Base-by-base conservation (phyloP, 1,140 invertebrate genomes). In the Wasmannia auropunctata region DNA sequence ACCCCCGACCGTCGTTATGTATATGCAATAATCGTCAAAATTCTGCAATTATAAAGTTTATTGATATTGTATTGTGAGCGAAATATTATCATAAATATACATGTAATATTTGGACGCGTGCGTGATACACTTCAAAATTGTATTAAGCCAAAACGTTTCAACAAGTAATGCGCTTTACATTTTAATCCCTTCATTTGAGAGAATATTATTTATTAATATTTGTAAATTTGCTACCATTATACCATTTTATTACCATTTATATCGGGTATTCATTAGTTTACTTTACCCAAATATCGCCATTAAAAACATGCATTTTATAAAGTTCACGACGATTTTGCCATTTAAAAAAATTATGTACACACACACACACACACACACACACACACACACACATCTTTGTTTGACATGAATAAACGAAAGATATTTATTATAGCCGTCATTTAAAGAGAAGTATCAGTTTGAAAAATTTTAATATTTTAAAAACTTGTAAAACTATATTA, bases 31-130 rank as follows among this genome's bases (percentile, higher is more conserved):
- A 81, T 72, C 77, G 19, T 56, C 11, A 34, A 70, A 81, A 72
- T 72, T 11, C 25, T 69, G 63, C 25, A 72, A 58, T 81, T 40
- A 56, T 56, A 43, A 81, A 56, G 25, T 58, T 37, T 81, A 72
- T 56, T 43, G 37, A 70, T 37, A 51, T 31, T 43, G 49, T 72
- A 72, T 72, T 58, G 69, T 58, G 49, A n/a, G n/a, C 25, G 54
- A 70, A 56, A 72, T 72, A 31, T 70, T 34, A 34, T 79, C 19
- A 58, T 81, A 70, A 81, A 81, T 72, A 81, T 43, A 49, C 63
- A 40, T 56, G 11, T 22, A 25, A 49, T 49, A 70, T 60, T 65
- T 65, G 37, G 22, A 46, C 3, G 37, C 22, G 11, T n/a, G n/a
- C n/a, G 37, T 46, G 25, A 81, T 80, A 54, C 43, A 80, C 6